Base-by-base conservation (phyloP, 2,888 invertebrate genomes). In the Ectemnius continuus region DNA sequence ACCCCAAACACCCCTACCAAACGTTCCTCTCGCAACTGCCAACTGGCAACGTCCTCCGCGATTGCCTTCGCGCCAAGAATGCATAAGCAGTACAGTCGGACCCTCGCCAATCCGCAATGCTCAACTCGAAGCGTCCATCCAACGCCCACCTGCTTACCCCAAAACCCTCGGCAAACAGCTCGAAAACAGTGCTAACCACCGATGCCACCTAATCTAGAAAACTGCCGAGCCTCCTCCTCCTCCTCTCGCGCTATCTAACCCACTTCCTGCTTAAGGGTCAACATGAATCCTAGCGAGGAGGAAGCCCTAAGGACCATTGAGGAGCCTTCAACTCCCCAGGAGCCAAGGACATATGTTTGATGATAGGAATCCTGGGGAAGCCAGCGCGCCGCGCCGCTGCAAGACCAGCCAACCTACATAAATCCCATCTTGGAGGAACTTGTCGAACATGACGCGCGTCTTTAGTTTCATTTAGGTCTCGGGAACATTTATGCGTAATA, bases 1-100 rank as follows among this genome's bases (percentile, higher is more conserved):
- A 2, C 28, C 5, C 36, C 36, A 23, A 36, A 36, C n/a, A 1
- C 36, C 36, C 36, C 36, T 36, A 36, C 36, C 36, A 36, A 36
- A 36, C 36, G 36, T 23, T 23, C 36, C 36, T 8, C 8, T n/a
- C n/a, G n/a, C n/a, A n/a, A n/a, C n/a, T n/a, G n/a, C 6, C 36
- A 36, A 36, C 36, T 36, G 36, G 36, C 36, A 78, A 67, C 83
- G 85, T 85, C 84, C 81, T 85, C 85, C 81, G 81, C 86, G 88
- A 90, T 89, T 90, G 88, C 88, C 86, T 88, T 79, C 89, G 88
- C 89, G 88, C 81, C 85, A 81, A 86, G 90, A 90, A 90, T 90
- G 87, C 87, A 85, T 88, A 89, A 90, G 85, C 86, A 89, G 88
- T 59, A 36, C 1, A 6, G 6, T 6, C 5, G 1, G 67, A 61